These are phyloP conservation scores for Macquaria australasica DNA, from an alignment of 2,113 vertebrate genomes.

Conservation along the genomic window DNA sequence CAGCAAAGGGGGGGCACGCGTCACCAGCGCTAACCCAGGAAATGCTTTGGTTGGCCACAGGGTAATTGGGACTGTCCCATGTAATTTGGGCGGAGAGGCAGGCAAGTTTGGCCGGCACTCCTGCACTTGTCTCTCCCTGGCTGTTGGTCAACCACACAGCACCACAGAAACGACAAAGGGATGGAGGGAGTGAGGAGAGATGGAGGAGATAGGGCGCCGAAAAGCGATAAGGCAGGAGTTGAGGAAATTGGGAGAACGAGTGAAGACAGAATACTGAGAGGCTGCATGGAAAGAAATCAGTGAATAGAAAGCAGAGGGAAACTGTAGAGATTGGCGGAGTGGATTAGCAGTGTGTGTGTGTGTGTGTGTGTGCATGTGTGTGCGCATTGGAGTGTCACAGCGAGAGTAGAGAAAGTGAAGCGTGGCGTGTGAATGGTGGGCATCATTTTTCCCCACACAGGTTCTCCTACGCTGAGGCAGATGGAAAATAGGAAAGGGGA, in stretches of 20 bases:
- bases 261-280: slow-evolving; percentile 31
- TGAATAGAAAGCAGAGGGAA: slow-evolving; percentile 54
- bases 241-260: slow-evolving; percentile 29
- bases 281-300: slow-evolving; percentile 48
- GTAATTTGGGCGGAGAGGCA: slow-evolving; percentile 86
- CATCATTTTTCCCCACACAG: slow-evolving; percentile 80
- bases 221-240: slow-evolving; percentile 52
- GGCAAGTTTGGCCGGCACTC: slow-evolving; percentile 76
- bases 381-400: slow-evolving; percentile 62
- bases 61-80: slow-evolving; percentile 89
- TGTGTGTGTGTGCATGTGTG: slow-evolving; percentile 30
- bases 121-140: slow-evolving; percentile 86
- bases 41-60: slow-evolving; percentile 90
- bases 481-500: slow-evolving; percentile 85
- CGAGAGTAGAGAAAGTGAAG: slow-evolving; percentile 65
- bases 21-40: slow-evolving; percentile 85
- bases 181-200: slow-evolving; percentile 21
- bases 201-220: slow-evolving; percentile 26
- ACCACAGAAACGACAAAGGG: slow-evolving; percentile 69
- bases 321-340: slow-evolving; percentile 47
- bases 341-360: slow-evolving; percentile 53
- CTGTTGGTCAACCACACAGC: slow-evolving; percentile 82
- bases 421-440: slow-evolving; percentile 72
- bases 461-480: slow-evolving; percentile 83
- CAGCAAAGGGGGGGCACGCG: slow-evolving; percentile 74